Conservation (phyloP, 2,113 vertebrate genomes). For the Nothocercus nigrocapillus region DNA sequence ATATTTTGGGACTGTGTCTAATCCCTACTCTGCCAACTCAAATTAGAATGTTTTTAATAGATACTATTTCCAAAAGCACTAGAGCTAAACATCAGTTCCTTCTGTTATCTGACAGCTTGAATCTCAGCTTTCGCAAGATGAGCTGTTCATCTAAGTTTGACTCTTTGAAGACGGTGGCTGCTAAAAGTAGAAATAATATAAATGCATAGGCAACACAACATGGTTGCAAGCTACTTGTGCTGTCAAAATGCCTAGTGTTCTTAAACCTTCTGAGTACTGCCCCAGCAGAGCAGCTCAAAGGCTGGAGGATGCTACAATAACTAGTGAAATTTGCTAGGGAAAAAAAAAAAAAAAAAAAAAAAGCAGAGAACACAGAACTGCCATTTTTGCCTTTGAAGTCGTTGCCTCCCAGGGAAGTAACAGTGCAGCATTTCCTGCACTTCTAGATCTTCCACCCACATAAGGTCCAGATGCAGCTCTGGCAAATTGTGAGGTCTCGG, state of each 20-base stretch:
- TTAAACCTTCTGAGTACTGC: background rate
- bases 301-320: background rate
- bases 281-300: background rate
- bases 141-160: slow-evolving; percentile 4
- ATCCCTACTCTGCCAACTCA: slow-evolving; percentile 51
- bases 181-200: background rate
- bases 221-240: background rate
- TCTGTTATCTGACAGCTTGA: slow-evolving; percentile 42
- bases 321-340: background rate
- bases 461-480: background rate
- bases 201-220: background rate
- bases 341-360: too few species aligned
- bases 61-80: slow-evolving; percentile 24
- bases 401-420: too few species aligned
- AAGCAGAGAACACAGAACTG: too few species aligned
- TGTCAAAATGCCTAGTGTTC: background rate
- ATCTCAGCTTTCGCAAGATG: slow-evolving; percentile 10
- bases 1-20: slow-evolving; percentile 38
- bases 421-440: background rate
- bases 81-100: slow-evolving; percentile 8
- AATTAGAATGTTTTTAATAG: slow-evolving; percentile 59
- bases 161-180: background rate
- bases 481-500: background rate
- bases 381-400: background rate
- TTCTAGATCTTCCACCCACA: background rate